A percentile compares a stretch with the other conserved stretches of the same genome.
These are phyloP conservation scores for Acropora yongei DNA, from an alignment of 64 coral and sea anemone genomes.

Conservation along the genomic window DNA sequence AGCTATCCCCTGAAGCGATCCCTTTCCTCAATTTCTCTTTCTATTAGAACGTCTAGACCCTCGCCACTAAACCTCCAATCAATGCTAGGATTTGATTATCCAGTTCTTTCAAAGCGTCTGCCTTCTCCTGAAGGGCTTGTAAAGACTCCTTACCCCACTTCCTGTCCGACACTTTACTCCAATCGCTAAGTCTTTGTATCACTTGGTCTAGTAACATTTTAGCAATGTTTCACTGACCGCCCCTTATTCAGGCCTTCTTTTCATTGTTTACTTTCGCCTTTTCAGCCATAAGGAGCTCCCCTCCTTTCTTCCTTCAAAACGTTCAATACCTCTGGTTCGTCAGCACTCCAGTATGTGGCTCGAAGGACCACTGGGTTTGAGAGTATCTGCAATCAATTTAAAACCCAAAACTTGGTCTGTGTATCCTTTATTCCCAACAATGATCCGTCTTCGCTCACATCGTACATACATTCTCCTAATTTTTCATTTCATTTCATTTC, in stretches of 20 bases:
- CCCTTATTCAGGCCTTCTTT: not conserved
- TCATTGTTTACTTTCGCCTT: not conserved
- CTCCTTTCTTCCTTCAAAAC: not conserved
- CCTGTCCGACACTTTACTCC: not conserved
- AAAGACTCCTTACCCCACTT: not conserved
- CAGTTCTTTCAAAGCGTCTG: not conserved
- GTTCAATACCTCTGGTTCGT: too few relatives aligned
- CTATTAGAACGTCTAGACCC: not conserved
- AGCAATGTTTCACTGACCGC: not conserved
- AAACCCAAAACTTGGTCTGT: not conserved
- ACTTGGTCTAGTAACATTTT: not conserved
- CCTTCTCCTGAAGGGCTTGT: not conserved
- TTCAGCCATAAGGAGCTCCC: not conserved
- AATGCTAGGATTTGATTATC: not conserved
- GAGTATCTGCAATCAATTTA: not conserved
- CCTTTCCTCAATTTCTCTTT: not conserved
- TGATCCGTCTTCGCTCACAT: too few relatives aligned
- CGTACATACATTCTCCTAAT: too few relatives aligned
- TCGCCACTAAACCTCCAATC: not conserved
- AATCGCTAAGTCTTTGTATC: not conserved
- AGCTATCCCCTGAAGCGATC: not conserved
- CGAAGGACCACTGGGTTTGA: slow-evolving; percentile 34
- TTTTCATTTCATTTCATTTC: too few relatives aligned
- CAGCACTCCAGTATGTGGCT: not conserved
- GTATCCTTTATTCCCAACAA: not conserved